Base-by-base conservation (phyloP, 2,888 invertebrate species). In the Mellilla xanthometata region DNA sequence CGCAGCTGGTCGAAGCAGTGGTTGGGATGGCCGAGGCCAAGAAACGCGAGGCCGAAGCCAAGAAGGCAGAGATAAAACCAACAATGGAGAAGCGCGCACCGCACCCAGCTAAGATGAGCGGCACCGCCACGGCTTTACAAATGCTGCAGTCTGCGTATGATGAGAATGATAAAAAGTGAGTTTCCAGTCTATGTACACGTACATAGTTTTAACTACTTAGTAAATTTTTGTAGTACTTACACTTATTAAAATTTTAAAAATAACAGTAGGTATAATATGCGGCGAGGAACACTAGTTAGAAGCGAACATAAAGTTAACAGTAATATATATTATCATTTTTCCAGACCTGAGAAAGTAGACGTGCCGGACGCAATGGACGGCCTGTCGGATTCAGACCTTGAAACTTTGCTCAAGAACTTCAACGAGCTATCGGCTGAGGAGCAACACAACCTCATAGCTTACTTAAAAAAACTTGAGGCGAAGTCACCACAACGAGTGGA, bases 401-500 rank as follows among this genome's bases (percentile, higher is more conserved):
- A 96, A 69, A 94, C 95, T 0, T 78, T 96, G 1, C 72, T 96
- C 42, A 95, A 95, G 72, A 96, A 96, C 68, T 89, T 88, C 62
- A 95, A 95, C 70, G 95, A 95, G 62, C 76, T 96, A 8, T 94
- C 94, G 0, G 92, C 93, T 0, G 95, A 95, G 53, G 96, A 96
- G 70, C 96, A 96, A 65, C 94, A 95, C 68, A 94, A 94, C 58
- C 89, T 96, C 2, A 96, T 96, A 22, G 93, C 93, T 0, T 96
- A 96, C 68, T 73, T 96, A 47, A 95, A 95, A 69, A 95, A 95
- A 71, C 72, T 96, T 26, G 96, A 96, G 72, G 92, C 93, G 0
- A 92, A 92, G 2, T 94, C 96, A 69, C 95, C 95, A 0, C 84
- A 91, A 27, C 91, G 95, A n/a, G 96, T 96, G 0, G 95, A 95